These are phyloP conservation scores for Procambarus virginalis DNA, from an alignment of 1,140 invertebrate species.

Conservation along the genomic window DNA sequence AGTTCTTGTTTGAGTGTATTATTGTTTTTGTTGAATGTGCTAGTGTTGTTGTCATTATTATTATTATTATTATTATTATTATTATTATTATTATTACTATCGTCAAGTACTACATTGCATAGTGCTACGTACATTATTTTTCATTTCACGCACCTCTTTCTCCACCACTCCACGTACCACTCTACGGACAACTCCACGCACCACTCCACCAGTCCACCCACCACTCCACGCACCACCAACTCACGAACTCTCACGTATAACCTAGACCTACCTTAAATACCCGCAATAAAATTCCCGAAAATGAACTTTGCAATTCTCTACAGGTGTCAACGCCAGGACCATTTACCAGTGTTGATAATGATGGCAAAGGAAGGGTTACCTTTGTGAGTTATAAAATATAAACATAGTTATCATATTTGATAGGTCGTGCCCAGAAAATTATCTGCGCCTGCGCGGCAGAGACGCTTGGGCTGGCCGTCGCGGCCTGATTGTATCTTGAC, in stretches of 20 bases:
- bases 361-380: constrained; percentile 67
- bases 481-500: constrained; percentile 48
- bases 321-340: constrained; percentile 63
- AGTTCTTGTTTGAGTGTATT: no score
- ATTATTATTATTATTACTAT: no score
- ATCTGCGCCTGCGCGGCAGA: constrained; percentile 51
- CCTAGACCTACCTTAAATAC: constrained; percentile 17
- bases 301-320: constrained; percentile 61
- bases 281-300: constrained; percentile 45
- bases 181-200: no score
- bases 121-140: no score
- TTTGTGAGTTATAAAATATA: constrained; percentile 69
- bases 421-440: constrained; percentile 69
- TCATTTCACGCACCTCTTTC: neutral
- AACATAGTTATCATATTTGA: constrained; percentile 70
- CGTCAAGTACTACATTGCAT: no score
- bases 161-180: no score
- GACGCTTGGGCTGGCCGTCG: constrained; percentile 35
- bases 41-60: no score
- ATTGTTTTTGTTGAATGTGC: no score
- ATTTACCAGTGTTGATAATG: constrained; percentile 68
- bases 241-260: neutral
- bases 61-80: no score
- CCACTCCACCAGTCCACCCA: no score
- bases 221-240: neutral